A percentile compares a stretch with the other conserved stretches of the same genome.
Conservation (phyloP, 64 coral and sea anemone genomes). For the Montipora sp. region DNA sequence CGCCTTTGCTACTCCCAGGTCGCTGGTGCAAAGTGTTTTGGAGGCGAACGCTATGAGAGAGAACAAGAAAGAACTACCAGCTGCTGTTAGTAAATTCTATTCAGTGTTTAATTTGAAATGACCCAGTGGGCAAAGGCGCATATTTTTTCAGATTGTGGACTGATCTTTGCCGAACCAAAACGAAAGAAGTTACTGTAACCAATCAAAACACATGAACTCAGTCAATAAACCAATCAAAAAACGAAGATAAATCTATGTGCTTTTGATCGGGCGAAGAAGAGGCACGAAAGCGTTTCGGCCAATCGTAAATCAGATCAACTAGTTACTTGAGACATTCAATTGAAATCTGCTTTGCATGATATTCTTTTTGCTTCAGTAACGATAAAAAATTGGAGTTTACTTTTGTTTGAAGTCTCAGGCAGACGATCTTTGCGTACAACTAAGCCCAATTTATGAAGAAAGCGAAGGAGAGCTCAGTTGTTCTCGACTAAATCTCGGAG, state of each 20-base stretch:
- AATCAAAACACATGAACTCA: background rate
- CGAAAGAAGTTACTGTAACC: background rate
- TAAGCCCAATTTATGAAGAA: slow-evolving; percentile 30
- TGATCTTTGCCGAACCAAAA: background rate
- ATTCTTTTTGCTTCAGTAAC: background rate
- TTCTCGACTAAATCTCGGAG: background rate
- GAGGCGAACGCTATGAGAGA: slow-evolving; percentile 68
- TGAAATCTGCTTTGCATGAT: too few relatives aligned
- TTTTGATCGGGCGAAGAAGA: too few relatives aligned
- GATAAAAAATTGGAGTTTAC: background rate
- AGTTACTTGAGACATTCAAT: too few relatives aligned
- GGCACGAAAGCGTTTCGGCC: too few relatives aligned
- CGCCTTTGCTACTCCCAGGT: slow-evolving; percentile 1
- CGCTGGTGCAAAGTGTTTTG: slow-evolving; percentile 81
- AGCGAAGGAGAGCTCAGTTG: slow-evolving; percentile 9
- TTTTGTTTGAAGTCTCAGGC: slow-evolving; percentile 20
- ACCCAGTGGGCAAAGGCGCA: background rate
- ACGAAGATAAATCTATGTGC: background rate
- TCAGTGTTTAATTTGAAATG: background rate
- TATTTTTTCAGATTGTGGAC: too few relatives aligned
- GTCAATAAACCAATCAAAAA: background rate
- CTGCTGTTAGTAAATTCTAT: background rate
- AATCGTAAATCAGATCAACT: too few relatives aligned
- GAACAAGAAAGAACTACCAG: background rate
- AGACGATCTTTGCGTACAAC: background rate